phyloP scores from a whole-genome alignment of 35 echinoderm and acorn worm genomes.

The Patiria miniata region DNA sequence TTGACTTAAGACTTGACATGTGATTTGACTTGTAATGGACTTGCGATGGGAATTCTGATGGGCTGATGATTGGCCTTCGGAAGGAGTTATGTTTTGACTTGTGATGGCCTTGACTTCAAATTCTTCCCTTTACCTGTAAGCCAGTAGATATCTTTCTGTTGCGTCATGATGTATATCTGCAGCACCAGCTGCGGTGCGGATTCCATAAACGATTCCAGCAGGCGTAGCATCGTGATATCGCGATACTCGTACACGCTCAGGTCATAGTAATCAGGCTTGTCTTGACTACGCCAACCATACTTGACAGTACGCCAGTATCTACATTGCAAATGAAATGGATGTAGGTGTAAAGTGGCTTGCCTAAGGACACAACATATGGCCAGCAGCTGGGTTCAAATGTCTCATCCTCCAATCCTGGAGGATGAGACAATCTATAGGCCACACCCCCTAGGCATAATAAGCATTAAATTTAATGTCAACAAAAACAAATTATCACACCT shows the following conservation, averaged over 20 bases:
- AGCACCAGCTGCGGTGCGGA: slow-evolving; percentile 93
- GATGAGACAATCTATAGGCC: no score
- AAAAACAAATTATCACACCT: neutral
- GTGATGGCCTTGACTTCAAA: no score
- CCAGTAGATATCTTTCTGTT: slow-evolving; percentile 66
- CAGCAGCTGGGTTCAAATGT: no score
- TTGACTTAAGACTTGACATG: no score
- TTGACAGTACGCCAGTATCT: slow-evolving; percentile 92
- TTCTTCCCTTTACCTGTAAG: slow-evolving; percentile 64
- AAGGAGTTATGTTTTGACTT: no score
- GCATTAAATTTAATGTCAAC: neutral
- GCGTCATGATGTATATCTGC: slow-evolving; percentile 92
- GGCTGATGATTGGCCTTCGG: no score
- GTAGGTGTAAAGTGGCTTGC: no score
- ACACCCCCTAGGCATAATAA: neutral
- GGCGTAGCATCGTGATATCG: slow-evolving; percentile 92
- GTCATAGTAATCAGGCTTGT: slow-evolving; percentile 53
- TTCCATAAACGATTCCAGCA: slow-evolving; percentile 91
- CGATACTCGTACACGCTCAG: slow-evolving; percentile 96
- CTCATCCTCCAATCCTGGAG: no score
- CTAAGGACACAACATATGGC: no score
- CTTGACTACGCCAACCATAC: slow-evolving; percentile 79
- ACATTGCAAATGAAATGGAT: neutral
- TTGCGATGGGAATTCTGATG: no score
- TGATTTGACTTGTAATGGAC: no score